Evolutionary conservation across 2,113 vertebrate species (phyloP).

Genomic region (Melanocharis versteri): DNA sequence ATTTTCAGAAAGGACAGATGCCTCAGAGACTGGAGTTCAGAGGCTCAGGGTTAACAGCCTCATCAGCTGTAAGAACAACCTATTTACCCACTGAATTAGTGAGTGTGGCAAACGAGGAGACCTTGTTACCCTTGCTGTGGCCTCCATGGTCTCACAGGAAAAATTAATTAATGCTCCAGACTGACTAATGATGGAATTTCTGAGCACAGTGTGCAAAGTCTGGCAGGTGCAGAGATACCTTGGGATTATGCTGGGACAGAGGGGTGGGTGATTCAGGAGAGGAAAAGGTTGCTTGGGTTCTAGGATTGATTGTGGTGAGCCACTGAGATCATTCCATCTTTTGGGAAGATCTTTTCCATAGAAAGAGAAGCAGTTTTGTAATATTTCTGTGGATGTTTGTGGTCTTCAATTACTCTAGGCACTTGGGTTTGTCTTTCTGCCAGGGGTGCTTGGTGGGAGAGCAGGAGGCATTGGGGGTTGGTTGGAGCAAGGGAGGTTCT

Average conservation of each 20-base stretch:
- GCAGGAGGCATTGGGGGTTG: not conserved
- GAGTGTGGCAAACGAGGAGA: not conserved
- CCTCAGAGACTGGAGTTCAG: not conserved
- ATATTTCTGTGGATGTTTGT: fast-evolving
- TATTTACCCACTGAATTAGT: not conserved
- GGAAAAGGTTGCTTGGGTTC: fast-evolving
- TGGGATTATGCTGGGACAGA: not conserved
- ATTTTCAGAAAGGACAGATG: not conserved
- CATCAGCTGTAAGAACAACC: not conserved
- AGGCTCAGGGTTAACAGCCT: not conserved
- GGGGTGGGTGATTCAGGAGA: not conserved
- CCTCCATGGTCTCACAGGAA: fast-evolving
- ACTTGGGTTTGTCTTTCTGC: not conserved
- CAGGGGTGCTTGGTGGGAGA: not conserved
- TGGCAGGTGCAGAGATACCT: not conserved
- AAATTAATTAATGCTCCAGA: not conserved
- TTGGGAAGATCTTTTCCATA: not conserved
- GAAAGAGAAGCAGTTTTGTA: not conserved
- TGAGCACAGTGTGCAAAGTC: not conserved
- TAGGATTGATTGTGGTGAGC: not conserved
- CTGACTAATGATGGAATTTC: not conserved
- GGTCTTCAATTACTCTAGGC: not conserved
- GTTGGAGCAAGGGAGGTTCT: not conserved
- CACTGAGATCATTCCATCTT: not conserved
- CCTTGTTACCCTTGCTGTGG: not conserved